Base-by-base conservation (phyloP, 2,113 vertebrate genomes). In the Danionella cerebrum region DNA sequence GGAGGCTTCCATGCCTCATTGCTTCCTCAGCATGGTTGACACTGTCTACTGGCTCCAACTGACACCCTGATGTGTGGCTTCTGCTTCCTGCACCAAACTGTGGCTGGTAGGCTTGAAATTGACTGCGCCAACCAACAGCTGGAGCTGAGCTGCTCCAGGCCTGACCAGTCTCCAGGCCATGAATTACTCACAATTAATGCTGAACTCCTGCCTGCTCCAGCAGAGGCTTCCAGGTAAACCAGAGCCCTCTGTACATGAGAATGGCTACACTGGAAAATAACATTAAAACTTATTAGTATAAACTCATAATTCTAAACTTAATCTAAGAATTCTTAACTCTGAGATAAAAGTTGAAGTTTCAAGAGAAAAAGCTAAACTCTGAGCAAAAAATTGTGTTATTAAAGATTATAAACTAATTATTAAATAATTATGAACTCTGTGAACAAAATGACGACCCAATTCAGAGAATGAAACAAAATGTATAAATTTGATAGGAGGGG, bases 101-200 rank as follows among this genome's bases (percentile, higher is more conserved):
- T 72, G 84, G 77, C 82, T 82, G 79, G 80, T 69, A 76, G 84
- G 79, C 75, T 82, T 83, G 86, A 84, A 85, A 83, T 71, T 60
- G 65, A 80, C 83, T 81, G 80, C 70, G 76, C 79, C 57, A 16
- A 11, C 82, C 84, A 87, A 86, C 86, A 89, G 84, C 87, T 88
- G 85, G 84, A 82, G 60, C 69, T 76, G 79, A 72, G 81, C 84
- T 84, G 79, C 83, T n/a, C n/a, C 79, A 78, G 85, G 81, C 82
- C 83, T 82, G 83, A 82, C 82, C 67, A 82, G 80, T 83, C 86
- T 79, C 83, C 80, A 82, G 84, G 83, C 77, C 74, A 87, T 87
- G 83, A 87, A 86, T 88, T 86, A 85, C 82, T 81, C 73, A 76
- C 76, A 80, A 88, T 88, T 87, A 86, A 89, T 88, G 87, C 87